These are phyloP conservation scores for Aspidoscelis tigris DNA, from an alignment of 2,113 vertebrate species.

Conservation along the genomic window DNA sequence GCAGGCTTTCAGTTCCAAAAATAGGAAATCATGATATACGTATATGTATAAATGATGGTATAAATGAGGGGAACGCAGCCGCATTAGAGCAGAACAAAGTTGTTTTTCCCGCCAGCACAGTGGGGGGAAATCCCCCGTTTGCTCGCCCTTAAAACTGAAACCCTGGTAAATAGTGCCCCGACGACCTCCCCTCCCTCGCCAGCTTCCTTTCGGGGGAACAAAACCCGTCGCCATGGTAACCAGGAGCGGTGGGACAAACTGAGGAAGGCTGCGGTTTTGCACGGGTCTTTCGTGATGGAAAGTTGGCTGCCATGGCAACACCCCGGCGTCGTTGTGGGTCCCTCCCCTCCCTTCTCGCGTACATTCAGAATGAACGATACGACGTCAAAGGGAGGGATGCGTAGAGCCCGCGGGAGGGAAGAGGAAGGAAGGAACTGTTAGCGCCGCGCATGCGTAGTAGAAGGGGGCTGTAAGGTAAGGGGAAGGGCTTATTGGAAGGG, in stretches of 20 bases:
- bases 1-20: background rate
- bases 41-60: background rate
- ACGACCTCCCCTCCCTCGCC: background rate
- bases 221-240: constrained; percentile 9
- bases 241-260: background rate
- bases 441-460: constrained; percentile 24
- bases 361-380: background rate
- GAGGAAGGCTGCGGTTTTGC: constrained; percentile 4
- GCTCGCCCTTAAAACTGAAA: no score
- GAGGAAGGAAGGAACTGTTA: constrained; percentile 19
- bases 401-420: background rate
- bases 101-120: background rate
- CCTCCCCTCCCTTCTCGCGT: background rate
- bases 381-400: background rate
- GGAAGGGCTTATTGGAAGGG: constrained; percentile 13
- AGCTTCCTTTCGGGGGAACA: constrained; percentile 16
- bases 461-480: constrained; percentile 10
- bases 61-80: background rate
- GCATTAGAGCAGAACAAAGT: no score
- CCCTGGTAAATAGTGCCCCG: background rate
- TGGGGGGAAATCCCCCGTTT: background rate
- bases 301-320: constrained; percentile 17
- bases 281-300: constrained; percentile 1
- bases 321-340: background rate
- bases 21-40: no score